Base-by-base conservation (phyloP, 2,113 vertebrate genomes). In the Labrus mixtus region DNA sequence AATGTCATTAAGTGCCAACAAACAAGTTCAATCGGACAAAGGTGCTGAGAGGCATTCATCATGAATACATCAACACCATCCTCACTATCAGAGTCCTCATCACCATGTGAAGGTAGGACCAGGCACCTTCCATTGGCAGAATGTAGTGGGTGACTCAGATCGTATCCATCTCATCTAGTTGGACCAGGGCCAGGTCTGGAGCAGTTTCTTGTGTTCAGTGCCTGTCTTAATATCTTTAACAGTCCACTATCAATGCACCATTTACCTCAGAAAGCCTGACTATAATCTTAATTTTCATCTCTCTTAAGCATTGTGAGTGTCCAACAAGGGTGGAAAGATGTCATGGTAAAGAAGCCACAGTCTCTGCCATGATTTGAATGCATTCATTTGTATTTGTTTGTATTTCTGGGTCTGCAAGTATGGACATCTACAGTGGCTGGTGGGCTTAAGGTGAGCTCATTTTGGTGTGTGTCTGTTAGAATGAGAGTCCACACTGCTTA, bases 271-370 rank as follows among this genome's bases (percentile, higher is more conserved):
- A 71, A 78, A 51, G 43, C 71, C 33, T 2, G 3, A 39, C n/a
- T 3, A 1, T 69, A 73, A 79, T 20, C 29, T 33, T 25, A 25
- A 25, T 25, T 1, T 25, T 25, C 25, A 25, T 25, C 25, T 25
- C 25, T 68, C 50, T 1, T 50, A 75, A 82, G 71, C 79, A 25
- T 25, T 25, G 3, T 25, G 25, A 25, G 25, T 86, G 79, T 86
- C 92, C 90, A 86, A 92, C 88, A 90, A 86, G 53, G 61, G 79
- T 41, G 54, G 72, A 74, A 79, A 64, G 72, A 37, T 71, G 74
- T 83, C 46, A 19, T 6, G 29, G 29, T 55, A 51, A 36, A 77
- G 79, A 68, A 76, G 62, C 61, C 73, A 64, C 16, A 70, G 53
- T 12, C 68, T 76, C 58, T 33, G 64, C 65, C 61, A 80, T n/a